Conservation (phyloP, 2,888 invertebrate genomes). For the Sesia apiformis region DNA sequence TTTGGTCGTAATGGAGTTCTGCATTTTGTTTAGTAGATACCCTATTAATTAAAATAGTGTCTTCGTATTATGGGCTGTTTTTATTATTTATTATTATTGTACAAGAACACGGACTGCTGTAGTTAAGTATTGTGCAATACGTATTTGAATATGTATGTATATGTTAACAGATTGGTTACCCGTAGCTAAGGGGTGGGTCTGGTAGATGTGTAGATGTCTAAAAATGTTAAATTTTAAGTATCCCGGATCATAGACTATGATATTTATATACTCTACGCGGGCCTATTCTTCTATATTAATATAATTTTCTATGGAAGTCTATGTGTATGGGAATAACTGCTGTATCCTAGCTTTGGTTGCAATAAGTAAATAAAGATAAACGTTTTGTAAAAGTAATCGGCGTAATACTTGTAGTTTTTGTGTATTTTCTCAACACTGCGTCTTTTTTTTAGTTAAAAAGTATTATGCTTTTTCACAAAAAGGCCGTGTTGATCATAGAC, state of each 20-base stretch:
- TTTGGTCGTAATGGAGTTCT: constrained; percentile 19
- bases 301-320: not conserved
- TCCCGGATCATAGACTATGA: constrained; percentile 5
- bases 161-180: constrained; percentile 18
- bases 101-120: constrained; percentile 30
- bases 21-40: constrained; percentile 49
- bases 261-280: not conserved
- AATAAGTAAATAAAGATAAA: constrained; percentile 44
- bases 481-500: constrained; percentile 13
- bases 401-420: constrained; percentile 27
- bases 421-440: constrained; percentile 36
- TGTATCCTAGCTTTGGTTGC: constrained; percentile 34
- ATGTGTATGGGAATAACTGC: constrained; percentile 23
- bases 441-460: constrained; percentile 25
- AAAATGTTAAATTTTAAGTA: not conserved
- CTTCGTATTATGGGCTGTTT: constrained; percentile 61
- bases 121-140: constrained; percentile 38
- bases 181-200: constrained; percentile 34
- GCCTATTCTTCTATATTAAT: not conserved
- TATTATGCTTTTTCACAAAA: constrained; percentile 12
- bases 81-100: constrained; percentile 17
- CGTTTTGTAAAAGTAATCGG: constrained; percentile 40
- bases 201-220: not conserved
- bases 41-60: constrained; percentile 28
- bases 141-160: not conserved